Percentiles rank a stretch among this genome's conserved stretches.
These are phyloP conservation scores for Alouatta caraya DNA, from an alignment of 2,797 vertebrate genomes.

Conservation along the genomic window DNA sequence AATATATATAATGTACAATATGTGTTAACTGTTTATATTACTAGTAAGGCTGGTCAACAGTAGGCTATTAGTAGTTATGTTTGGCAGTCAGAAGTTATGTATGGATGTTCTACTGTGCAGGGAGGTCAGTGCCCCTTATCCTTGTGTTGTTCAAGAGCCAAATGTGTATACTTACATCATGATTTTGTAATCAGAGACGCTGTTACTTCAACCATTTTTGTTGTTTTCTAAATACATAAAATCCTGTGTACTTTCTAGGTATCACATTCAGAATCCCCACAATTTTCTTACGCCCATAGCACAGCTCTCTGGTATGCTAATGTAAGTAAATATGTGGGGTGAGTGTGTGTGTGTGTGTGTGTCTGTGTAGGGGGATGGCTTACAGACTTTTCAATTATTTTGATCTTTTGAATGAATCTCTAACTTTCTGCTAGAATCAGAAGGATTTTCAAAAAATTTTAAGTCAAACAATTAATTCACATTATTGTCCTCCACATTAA, in stretches of 20 bases:
- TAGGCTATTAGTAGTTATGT: neutral
- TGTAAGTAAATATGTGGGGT: neutral
- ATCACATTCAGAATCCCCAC: neutral
- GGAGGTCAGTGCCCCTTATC: neutral
- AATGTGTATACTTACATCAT: neutral
- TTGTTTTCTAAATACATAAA: neutral
- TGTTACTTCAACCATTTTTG: neutral
- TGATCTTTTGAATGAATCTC: neutral
- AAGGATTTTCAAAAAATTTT: neutral
- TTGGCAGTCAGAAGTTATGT: neutral
- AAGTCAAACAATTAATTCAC: conserved; percentile 24
- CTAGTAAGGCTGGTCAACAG: neutral
- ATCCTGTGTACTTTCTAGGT: neutral
- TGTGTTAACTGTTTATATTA: neutral
- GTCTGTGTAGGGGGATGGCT: neutral
- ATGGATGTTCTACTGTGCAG: neutral
- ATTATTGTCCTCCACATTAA: neutral
- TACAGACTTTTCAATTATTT: neutral
- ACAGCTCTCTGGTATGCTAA: neutral
- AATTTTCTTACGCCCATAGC: neutral
- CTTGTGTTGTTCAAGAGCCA: too few relatives aligned
- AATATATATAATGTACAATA: neutral
- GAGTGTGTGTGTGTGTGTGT: neutral
- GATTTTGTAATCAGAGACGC: neutral
- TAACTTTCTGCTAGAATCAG: neutral